A percentile compares a stretch with the other conserved stretches of the same genome.
These are phyloP conservation scores for Euphonia xanthogaster DNA, from an alignment of 2,797 vertebrate genomes.

Conservation along the genomic window DNA sequence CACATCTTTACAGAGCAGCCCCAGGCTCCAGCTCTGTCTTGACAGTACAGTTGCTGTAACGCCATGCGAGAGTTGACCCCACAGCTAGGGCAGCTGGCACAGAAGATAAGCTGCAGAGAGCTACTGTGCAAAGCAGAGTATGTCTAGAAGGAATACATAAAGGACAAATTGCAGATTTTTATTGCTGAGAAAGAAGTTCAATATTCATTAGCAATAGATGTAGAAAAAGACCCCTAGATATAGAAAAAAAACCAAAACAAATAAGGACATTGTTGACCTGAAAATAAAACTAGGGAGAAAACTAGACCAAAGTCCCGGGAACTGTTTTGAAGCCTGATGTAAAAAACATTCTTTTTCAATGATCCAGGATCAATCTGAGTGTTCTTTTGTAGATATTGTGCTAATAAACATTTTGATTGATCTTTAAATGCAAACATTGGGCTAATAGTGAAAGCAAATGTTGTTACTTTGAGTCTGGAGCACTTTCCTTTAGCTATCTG, in stretches of 20 bases:
- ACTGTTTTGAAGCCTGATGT: not conserved
- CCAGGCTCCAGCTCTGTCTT: not conserved
- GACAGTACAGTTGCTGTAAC: not conserved
- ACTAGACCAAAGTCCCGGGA: not conserved
- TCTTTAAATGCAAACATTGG: not conserved
- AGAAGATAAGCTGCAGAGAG: not conserved
- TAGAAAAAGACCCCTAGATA: rapidly evolving
- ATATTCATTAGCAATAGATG: not conserved
- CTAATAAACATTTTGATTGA: constrained; percentile 23
- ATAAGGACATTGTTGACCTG: not conserved
- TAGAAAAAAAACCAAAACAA: not conserved
- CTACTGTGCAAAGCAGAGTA: not conserved
- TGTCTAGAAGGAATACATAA: not conserved
- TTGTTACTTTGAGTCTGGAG: not conserved
- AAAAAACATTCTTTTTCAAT: not conserved
- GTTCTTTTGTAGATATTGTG: not conserved
- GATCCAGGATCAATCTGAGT: not conserved
- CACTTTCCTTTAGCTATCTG: constrained; percentile 3
- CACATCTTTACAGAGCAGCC: rapidly evolving
- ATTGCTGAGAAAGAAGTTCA: not conserved
- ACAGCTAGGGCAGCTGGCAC: not conserved
- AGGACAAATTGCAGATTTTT: not conserved
- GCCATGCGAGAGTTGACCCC: not conserved
- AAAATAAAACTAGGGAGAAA: not conserved
- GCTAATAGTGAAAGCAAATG: not conserved